Evolutionary conservation across 2,797 vertebrate species (phyloP).

Genomic region (Acanthopagrus latus): DNA sequence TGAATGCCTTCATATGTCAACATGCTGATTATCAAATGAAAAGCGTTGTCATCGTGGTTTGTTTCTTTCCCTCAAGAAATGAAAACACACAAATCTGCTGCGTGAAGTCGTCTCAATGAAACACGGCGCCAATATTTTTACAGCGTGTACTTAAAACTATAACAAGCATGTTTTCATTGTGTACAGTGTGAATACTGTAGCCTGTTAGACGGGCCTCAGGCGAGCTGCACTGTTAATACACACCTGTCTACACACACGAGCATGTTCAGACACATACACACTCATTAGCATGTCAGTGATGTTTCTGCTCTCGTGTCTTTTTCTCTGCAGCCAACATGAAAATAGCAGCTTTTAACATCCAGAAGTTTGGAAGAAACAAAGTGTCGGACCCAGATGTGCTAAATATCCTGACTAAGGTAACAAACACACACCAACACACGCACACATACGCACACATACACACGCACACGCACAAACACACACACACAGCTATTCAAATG

Average conservation of each 20-base stretch:
- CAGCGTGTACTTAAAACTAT: background rate
- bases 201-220: background rate
- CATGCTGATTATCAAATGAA: background rate
- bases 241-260: background rate
- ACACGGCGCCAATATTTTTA: background rate
- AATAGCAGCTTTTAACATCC: constrained; percentile 86
- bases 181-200: background rate
- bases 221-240: background rate
- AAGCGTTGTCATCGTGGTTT: fast-evolving
- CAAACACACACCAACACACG: background rate
- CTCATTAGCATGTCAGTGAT: background rate
- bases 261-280: background rate
- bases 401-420: constrained; percentile 78
- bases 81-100: background rate
- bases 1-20: background rate
- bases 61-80: background rate
- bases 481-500: too few species aligned
- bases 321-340: constrained; percentile 81
- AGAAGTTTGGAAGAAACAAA: constrained; percentile 84
- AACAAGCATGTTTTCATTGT: background rate
- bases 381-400: constrained; percentile 74
- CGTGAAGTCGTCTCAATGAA: background rate
- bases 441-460: background rate
- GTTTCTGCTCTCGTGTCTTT: background rate
- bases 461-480: too few species aligned